phyloP scores from a whole-genome alignment of 2,888 invertebrate species.

The Cactoblastis cactorum region DNA sequence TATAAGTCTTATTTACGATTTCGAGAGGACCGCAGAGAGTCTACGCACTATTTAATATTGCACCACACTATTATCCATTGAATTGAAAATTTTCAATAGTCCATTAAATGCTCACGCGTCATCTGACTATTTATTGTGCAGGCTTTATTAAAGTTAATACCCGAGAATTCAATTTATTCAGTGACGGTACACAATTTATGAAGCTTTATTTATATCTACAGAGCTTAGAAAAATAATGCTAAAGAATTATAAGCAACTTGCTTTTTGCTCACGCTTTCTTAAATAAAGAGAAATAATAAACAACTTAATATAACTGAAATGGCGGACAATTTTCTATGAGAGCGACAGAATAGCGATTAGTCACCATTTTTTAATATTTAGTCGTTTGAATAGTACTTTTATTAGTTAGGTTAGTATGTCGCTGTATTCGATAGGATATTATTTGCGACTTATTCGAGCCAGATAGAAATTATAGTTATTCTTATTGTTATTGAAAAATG shows the following conservation, averaged over 20 bases:
- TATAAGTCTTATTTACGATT: not conserved
- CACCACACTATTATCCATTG: not conserved
- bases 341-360: no score
- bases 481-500: no score
- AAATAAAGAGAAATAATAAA: no score
- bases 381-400: no score
- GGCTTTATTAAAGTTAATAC: constrained; percentile 8
- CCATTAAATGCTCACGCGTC: constrained; percentile 16
- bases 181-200: not conserved
- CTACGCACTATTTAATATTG: constrained; percentile 1
- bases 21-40: not conserved
- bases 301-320: no score
- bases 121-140: constrained; percentile 1
- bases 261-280: not conserved
- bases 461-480: no score
- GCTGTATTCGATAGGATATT: no score
- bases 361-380: no score
- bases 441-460: no score
- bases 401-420: no score
- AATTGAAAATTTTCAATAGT: constrained; percentile 12
- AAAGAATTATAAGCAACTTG: not conserved
- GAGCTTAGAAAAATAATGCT: not conserved
- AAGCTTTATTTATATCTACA: not conserved
- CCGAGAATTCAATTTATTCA: constrained; percentile 8
- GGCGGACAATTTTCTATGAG: no score